Base-by-base conservation (phyloP, 1,140 invertebrate species). In the Zaprionus camerounensis region DNA sequence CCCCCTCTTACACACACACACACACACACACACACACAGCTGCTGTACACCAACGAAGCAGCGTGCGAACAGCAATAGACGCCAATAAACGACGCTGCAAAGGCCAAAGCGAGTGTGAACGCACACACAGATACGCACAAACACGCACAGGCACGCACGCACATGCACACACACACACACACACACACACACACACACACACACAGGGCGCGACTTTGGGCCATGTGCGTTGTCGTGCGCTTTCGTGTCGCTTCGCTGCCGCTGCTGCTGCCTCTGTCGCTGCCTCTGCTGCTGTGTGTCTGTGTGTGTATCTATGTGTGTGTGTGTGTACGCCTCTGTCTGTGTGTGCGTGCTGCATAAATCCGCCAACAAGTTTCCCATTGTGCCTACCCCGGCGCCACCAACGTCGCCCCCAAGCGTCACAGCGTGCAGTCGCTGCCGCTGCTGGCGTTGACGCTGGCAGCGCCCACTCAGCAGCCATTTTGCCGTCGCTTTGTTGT, bases 361-460 rank as follows among this genome's bases (percentile, higher is more conserved):
- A 85, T 90, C 85, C 86, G 71, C 86, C 85, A 90, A 90, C 85
- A 90, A 90, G 85, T 90, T 90, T 91, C 85, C 86, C 85, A 90
- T 90, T 90, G 85, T 90, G 85, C 41, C n/a, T 12, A 4, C 20
- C 20, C 46, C 20, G 4, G 3, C 22, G 3, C 46, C 17, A 9
- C 66, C 22, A 58, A 59, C 66, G n/a, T 4, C 24, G 5, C 34
- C 51, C 72, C 36, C 58, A 59, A 38, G 20, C 55, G 5, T 38
- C 5, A 1, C 12, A 17, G 9, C 17, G 55, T 22, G n/a, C n/a
- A n/a, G n/a, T n/a, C 17, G 22, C 22, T 34, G 13, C 44, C 28
- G 5, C 38, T 1, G 46, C 3, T 26, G 41, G 9, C 13, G 3
- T 2, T 36, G 41, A 20, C 17, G 3, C 31, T 12, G 12, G 41